Conservation (phyloP, 1,140 invertebrate genomes). For the Drepana arcuata region DNA sequence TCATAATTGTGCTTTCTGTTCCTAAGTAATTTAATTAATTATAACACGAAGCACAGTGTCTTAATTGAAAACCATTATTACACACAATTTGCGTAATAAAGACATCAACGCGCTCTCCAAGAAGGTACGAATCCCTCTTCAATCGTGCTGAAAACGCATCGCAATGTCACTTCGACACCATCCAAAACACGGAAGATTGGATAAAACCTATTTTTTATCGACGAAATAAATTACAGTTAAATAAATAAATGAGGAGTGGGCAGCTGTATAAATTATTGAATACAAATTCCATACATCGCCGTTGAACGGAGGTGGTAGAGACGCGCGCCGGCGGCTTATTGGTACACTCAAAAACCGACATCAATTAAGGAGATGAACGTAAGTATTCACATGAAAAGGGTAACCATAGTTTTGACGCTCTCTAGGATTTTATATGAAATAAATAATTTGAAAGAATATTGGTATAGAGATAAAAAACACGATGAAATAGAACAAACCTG, state of each 20-base stretch:
- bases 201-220: conserved; percentile 18
- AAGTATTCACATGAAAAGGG: conserved; percentile 14
- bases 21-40: too few species aligned
- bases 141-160: too few species aligned
- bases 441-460: conserved; percentile 1
- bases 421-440: too few species aligned
- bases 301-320: conserved; percentile 41
- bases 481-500: too few species aligned
- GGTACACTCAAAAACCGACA: conserved; percentile 55
- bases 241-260: conserved; percentile 25
- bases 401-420: conserved; percentile 2
- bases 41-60: too few species aligned
- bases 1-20: too few species aligned
- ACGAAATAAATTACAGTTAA: conserved; percentile 23
- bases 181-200: conserved; percentile 9
- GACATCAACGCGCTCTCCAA: too few species aligned
- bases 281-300: conserved; percentile 63
- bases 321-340: conserved; percentile 42
- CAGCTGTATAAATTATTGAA: conserved; percentile 54
- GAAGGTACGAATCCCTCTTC: too few species aligned
- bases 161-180: conserved; percentile 12
- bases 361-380: conserved; percentile 53
- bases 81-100: too few species aligned
- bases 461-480: neutral
- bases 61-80: too few species aligned